These are phyloP conservation scores for Vicugna pacos DNA, from an alignment of 2,113 vertebrate species.

Conservation along the genomic window DNA sequence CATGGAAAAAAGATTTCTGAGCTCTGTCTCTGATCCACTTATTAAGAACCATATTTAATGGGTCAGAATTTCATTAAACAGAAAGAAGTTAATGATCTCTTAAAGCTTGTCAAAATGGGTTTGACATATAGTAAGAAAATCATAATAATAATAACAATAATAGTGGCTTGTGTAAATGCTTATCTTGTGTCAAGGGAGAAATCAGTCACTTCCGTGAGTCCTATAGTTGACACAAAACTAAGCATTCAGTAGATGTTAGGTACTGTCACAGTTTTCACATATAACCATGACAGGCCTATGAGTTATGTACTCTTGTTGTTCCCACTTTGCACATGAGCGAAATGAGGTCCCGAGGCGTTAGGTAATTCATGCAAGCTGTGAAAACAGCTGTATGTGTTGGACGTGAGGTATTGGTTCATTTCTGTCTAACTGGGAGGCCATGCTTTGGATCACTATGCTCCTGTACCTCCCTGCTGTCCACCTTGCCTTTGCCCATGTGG, in stretches of 20 bases:
- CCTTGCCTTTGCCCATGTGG: background rate
- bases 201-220: background rate
- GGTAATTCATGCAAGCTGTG: background rate
- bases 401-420: background rate
- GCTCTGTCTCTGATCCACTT: background rate
- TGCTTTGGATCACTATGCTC: background rate
- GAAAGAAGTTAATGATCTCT: background rate
- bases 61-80: background rate
- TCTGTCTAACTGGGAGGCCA: background rate
- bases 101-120: constrained; percentile 1
- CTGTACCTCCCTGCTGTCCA: background rate
- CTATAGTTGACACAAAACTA: background rate
- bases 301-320: background rate
- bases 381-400: background rate
- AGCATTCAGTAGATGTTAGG: background rate
- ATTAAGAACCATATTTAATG: background rate
- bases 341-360: background rate
- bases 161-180: constrained; percentile 29
- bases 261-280: background rate
- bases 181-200: background rate
- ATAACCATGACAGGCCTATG: background rate
- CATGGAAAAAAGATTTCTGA: background rate
- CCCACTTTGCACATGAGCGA: constrained; percentile 18
- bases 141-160: background rate
- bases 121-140: background rate